Evolutionary conservation across 2,113 vertebrate species (phyloP).

Genomic region (Egretta garzetta): DNA sequence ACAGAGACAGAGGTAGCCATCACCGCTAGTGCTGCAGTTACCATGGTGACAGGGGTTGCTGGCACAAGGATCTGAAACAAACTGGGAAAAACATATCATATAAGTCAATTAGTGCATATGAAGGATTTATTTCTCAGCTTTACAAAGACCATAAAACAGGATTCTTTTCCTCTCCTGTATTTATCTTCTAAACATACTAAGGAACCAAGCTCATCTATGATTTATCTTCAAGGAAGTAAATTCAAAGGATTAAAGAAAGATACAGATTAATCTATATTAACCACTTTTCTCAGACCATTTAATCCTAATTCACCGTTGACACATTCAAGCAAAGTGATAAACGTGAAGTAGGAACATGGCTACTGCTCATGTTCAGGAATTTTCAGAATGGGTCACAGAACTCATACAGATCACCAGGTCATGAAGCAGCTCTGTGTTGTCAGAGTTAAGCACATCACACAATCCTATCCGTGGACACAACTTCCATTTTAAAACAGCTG

Average conservation of each 20-base stretch:
- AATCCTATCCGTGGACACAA: neutral
- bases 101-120: slow-evolving; percentile 55
- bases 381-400: neutral
- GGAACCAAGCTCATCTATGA: neutral
- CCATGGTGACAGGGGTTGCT: slow-evolving; percentile 97
- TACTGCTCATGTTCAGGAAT: neutral
- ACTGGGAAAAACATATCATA: slow-evolving; percentile 77
- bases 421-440: neutral
- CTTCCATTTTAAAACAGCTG: neutral
- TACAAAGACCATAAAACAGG: neutral
- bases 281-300: neutral
- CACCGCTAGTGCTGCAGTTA: slow-evolving; percentile 85
- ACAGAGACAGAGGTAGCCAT: slow-evolving; percentile 87
- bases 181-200: neutral
- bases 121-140: neutral
- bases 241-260: slow-evolving; percentile 11
- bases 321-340: neutral
- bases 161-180: neutral
- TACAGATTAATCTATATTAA: neutral
- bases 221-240: neutral
- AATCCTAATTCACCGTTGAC: neutral
- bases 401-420: neutral
- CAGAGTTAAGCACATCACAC: neutral
- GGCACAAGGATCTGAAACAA: slow-evolving; percentile 89
- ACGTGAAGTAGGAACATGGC: neutral